Percentiles rank a stretch among this genome's conserved stretches.
Conservation (phyloP, 2,797 vertebrate genomes). For the Cynodonichthys magdalenae region DNA sequence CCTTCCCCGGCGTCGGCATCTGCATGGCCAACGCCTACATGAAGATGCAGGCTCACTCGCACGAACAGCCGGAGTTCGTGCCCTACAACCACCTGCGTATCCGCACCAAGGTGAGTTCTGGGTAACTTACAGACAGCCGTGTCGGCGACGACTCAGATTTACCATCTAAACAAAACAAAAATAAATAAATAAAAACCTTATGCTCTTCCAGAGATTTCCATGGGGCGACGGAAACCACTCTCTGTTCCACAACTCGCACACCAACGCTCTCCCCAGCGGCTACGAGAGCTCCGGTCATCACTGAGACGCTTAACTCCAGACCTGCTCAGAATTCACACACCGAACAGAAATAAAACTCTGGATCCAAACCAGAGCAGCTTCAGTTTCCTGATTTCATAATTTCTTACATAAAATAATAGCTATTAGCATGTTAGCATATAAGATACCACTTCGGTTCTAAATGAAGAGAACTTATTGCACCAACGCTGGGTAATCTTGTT, state of each 20-base stretch:
- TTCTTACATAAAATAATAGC: no score
- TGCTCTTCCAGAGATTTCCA: constrained; percentile 79
- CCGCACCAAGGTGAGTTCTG: constrained; percentile 84
- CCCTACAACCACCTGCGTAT: constrained; percentile 85
- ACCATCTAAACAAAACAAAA: background rate
- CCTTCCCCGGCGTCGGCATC: constrained; percentile 82
- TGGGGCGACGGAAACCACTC: constrained; percentile 91
- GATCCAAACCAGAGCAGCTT: constrained; percentile 1
- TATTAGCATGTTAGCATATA: no score
- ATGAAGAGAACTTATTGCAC: no score
- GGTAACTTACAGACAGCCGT: background rate
- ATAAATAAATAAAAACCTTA: background rate
- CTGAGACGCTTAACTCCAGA: constrained; percentile 38
- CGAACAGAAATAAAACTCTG: background rate
- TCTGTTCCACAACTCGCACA: constrained; percentile 87
- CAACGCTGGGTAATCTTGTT: no score
- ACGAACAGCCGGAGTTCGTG: constrained; percentile 69
- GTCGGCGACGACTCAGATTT: background rate
- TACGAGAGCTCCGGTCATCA: constrained; percentile 76
- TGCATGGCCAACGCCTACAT: constrained; percentile 86
- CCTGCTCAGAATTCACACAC: constrained; percentile 16
- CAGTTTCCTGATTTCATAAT: no score
- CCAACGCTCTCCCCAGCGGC: constrained; percentile 86
- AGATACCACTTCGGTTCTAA: no score
- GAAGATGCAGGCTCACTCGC: constrained; percentile 67